Evolutionary conservation across 2,797 vertebrate genomes (phyloP).

Genomic region (Hippocampus kuda): DNA sequence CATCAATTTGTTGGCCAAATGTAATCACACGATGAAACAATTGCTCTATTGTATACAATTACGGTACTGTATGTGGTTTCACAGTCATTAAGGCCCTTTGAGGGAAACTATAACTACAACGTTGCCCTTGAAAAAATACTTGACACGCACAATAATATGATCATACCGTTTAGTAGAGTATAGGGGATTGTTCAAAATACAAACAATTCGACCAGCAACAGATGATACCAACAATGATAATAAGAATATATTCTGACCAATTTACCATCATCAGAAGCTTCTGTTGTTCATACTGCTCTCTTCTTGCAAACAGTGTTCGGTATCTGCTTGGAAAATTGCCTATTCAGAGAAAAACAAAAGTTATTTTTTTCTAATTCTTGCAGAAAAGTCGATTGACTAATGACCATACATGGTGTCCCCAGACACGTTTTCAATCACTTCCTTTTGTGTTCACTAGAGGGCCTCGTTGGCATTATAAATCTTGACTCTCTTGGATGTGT

Average conservation of each 20-base stretch:
- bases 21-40: too few relatives aligned
- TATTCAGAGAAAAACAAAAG: slow-evolving; percentile 25
- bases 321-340: slow-evolving; percentile 11
- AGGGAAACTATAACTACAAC: too few relatives aligned
- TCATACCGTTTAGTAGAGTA: too few relatives aligned
- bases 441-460: slow-evolving; percentile 1
- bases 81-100: too few relatives aligned
- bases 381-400: neutral
- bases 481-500: neutral
- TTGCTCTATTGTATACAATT: too few relatives aligned
- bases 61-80: too few relatives aligned
- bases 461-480: neutral
- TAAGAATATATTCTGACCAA: neutral
- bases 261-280: slow-evolving; percentile 35
- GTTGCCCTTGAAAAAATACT: too few relatives aligned
- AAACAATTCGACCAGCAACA: too few relatives aligned
- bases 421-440: neutral
- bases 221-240: neutral
- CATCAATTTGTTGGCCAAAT: too few relatives aligned
- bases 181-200: too few relatives aligned
- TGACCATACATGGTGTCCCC: too few relatives aligned
- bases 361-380: neutral
- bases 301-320: slow-evolving; percentile 51
- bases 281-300: slow-evolving; percentile 37
- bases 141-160: too few relatives aligned